Conservation (phyloP, 2,797 vertebrate genomes). For the Astyanax mexicanus region DNA sequence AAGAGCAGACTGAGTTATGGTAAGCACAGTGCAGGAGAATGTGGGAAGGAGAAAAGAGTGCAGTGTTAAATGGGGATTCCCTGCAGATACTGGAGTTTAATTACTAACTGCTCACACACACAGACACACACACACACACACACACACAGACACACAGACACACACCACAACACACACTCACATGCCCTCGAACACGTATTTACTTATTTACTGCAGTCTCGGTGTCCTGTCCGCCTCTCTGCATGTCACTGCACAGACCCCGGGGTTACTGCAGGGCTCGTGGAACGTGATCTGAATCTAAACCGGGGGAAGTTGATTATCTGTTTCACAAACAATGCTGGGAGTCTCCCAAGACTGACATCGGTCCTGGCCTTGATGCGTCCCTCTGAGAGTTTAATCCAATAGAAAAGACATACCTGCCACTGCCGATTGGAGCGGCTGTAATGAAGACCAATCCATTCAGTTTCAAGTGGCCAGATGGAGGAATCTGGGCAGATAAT, state of each 20-base stretch:
- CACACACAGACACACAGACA: neutral
- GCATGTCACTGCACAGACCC: conserved; percentile 9
- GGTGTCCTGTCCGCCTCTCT: neutral
- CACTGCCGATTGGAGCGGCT: neutral
- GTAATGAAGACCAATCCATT: neutral
- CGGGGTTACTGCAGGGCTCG: neutral
- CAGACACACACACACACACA: neutral
- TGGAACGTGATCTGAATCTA: conserved; percentile 25
- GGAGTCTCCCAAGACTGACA: conserved; percentile 1
- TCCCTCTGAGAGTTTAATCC: neutral
- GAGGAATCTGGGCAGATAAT: neutral
- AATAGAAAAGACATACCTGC: neutral
- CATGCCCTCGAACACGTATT: neutral
- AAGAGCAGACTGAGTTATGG: neutral
- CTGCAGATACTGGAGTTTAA: conserved; percentile 1
- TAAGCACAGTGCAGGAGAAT: neutral
- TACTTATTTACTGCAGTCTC: neutral
- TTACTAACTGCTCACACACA: neutral
- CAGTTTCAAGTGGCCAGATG: conserved; percentile 2
- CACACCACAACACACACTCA: neutral
- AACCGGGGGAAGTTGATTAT: conserved; percentile 18
- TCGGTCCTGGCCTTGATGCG: neutral
- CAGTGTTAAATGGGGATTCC: conserved; percentile 11
- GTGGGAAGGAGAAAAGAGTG: neutral
- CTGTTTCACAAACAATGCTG: conserved; percentile 1